Evolutionary conservation across 2,888 invertebrate genomes (phyloP).

Genomic region (Lucinisca nassula): DNA sequence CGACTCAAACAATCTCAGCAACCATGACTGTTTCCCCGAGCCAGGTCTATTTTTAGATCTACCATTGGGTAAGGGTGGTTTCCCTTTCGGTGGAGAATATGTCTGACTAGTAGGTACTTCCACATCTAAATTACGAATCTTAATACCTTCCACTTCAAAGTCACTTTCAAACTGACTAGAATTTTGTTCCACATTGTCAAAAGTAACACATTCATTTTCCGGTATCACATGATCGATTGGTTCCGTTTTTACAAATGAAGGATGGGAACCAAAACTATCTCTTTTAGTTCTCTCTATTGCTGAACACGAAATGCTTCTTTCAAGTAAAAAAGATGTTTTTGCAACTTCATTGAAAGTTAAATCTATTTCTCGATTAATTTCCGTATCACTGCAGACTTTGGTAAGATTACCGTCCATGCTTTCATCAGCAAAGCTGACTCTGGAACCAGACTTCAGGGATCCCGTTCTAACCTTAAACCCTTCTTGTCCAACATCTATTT

Average conservation of each 20-base stretch:
- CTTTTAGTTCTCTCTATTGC: constrained; percentile 72
- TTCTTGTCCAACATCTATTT: constrained; percentile 1
- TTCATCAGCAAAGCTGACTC: constrained; percentile 66
- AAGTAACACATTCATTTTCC: neutral
- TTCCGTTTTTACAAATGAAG: neutral
- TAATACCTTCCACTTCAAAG: neutral
- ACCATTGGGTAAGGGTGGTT: constrained; percentile 69
- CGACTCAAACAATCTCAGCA: constrained; percentile 97
- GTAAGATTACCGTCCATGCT: constrained; percentile 61
- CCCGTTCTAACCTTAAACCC: constrained; percentile 36
- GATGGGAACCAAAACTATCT: constrained; percentile 13
- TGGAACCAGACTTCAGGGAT: constrained; percentile 55
- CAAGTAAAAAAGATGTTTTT: constrained; percentile 52
- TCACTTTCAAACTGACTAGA: neutral
- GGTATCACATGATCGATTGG: constrained; percentile 46
- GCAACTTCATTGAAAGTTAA: neutral
- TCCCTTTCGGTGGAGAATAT: constrained; percentile 32
- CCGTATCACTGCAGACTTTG: constrained; percentile 63
- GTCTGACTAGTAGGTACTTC: neutral
- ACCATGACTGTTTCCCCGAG: constrained; percentile 87
- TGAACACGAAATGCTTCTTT: constrained; percentile 76
- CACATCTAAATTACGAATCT: neutral
- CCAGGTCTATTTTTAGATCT: constrained; percentile 57
- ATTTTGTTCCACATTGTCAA: neutral
- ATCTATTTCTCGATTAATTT: constrained; percentile 31